A percentile compares a stretch with the other conserved stretches of the same genome.
Evolutionary conservation across 2,888 invertebrate genomes (phyloP).

Genomic region (Phyto melanocephala): DNA sequence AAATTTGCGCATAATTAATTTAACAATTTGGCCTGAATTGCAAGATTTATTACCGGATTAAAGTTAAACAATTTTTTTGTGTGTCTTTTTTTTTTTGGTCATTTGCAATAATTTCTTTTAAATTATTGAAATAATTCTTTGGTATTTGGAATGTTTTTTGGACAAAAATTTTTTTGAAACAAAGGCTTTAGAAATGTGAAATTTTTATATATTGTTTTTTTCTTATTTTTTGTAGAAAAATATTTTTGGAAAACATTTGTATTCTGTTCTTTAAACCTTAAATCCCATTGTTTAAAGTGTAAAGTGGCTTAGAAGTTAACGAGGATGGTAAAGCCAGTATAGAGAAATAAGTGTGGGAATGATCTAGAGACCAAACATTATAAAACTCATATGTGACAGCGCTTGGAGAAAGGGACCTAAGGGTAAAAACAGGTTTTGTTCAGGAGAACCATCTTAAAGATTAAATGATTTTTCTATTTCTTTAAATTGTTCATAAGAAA

Average conservation of each 20-base stretch:
- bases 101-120: constrained; percentile 33
- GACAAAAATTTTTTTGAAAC: constrained; percentile 16
- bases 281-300: constrained; percentile 40
- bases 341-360: too few relatives aligned
- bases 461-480: too few relatives aligned
- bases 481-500: too few relatives aligned
- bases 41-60: constrained; percentile 59
- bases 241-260: constrained; percentile 9
- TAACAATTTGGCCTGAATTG: constrained; percentile 56
- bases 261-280: not conserved
- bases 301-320: constrained; percentile 8
- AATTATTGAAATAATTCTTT: constrained; percentile 46
- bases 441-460: too few relatives aligned
- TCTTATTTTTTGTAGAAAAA: too few relatives aligned
- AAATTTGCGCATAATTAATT: constrained; percentile 46
- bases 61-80: constrained; percentile 2
- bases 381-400: too few relatives aligned
- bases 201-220: constrained; percentile 13
- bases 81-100: not conserved
- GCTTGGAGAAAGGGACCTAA: too few relatives aligned
- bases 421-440: too few relatives aligned
- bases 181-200: constrained; percentile 3
- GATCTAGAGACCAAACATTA: too few relatives aligned
- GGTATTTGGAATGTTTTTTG: not conserved
- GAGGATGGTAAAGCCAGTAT: not conserved